phyloP scores from a whole-genome alignment of 2,113 vertebrate species.

The Ctenodactylus gundi region DNA sequence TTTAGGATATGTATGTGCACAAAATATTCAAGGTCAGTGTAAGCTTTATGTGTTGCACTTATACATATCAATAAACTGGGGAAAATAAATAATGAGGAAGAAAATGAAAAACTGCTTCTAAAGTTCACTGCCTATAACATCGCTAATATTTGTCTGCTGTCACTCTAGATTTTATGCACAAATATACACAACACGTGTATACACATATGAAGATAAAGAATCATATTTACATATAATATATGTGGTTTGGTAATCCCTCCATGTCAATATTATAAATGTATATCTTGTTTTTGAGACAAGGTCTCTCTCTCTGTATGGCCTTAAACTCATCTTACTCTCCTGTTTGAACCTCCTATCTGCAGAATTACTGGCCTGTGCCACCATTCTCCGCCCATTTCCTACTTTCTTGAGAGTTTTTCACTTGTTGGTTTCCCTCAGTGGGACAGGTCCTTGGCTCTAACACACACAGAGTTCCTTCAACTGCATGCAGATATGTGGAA shows the following conservation, averaged over 20 bases:
- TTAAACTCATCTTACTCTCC: background rate
- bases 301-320: background rate
- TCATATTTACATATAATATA: background rate
- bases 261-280: background rate
- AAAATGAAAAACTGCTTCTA: background rate
- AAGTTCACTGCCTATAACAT: background rate
- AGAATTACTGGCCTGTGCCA: background rate
- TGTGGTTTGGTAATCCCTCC: background rate
- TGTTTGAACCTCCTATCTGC: background rate
- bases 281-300: background rate
- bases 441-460: background rate
- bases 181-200: background rate
- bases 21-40: too few relatives aligned
- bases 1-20: too few relatives aligned
- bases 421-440: background rate
- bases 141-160: background rate
- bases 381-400: background rate
- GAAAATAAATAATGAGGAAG: background rate
- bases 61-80: too few relatives aligned
- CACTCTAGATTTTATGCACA: background rate
- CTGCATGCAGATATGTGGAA: background rate
- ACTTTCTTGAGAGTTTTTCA: background rate
- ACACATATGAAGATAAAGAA: background rate
- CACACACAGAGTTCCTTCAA: background rate
- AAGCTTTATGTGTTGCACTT: too few relatives aligned